Evolutionary conservation across 2,797 vertebrate species (phyloP), one percentile per base, ranked within the genome.

Genomic region (Iguana delicatissima): DNA sequence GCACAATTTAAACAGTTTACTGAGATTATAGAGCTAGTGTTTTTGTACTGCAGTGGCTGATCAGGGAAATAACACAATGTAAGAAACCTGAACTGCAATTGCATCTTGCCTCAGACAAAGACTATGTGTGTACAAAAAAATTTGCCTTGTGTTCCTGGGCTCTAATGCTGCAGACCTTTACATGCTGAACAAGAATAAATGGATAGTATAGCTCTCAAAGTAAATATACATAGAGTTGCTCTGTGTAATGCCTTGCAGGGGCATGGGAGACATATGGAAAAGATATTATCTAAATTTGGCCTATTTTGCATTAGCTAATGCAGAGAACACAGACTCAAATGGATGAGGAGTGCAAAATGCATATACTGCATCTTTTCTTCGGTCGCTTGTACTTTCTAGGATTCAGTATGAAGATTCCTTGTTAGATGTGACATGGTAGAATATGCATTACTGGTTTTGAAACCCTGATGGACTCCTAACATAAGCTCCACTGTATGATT

Each of bases 1-100:
- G 93, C 92, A 91, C 93, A 94, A 94, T 80, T 95, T 96, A 94
- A 94, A 95, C 92, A 89, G 91, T 93, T 97, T 95, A 89, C 92
- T 24, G 14, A 90, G 85, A 95, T 96, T 96, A 92, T 94, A 55
- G 59, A 84, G 69, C n/a, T 91, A 93, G 79, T 59, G 90, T 91
- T 94, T 95, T 86, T 93, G 88, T 93, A 95, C 89, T 88, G 90
- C 92, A 91, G 76, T 91, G 91, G 89, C 90, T 93, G 94, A 82
- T 82, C 67, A 85, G 89, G 94, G 59, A 62, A 57, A 81, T 29
- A 35, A 42, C 13, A 88, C 62, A 86, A 46, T 87, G 50, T 46
- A 87, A n/a, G n/a, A 83, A 86, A 87, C 46, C n/a, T 24, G 87
- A 83, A 84, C 50, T 91, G 46, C 35, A 6, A 13, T 83, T 67